Conservation (phyloP, 2,888 invertebrate species). For the Glaucopsyche alexis region DNA sequence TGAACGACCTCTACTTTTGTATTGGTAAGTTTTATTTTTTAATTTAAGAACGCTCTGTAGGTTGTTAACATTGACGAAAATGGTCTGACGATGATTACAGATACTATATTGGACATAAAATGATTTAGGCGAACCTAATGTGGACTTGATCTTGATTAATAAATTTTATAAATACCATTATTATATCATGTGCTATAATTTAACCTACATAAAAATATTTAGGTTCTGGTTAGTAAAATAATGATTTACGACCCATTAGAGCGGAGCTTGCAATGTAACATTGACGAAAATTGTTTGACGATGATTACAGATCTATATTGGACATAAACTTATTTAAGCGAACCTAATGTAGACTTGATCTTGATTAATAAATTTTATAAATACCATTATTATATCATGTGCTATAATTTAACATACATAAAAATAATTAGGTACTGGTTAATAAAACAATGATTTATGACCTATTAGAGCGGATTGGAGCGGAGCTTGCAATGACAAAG, state of each 20-base stretch:
- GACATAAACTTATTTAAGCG: background rate
- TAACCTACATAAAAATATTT: background rate
- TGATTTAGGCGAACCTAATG: constrained; percentile 13
- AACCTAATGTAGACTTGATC: constrained; percentile 6
- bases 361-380: background rate
- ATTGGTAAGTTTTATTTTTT: background rate
- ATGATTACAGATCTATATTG: constrained; percentile 2
- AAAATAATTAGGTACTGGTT: constrained; percentile 1
- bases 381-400: background rate
- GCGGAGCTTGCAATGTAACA: constrained; percentile 9
- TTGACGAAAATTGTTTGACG: constrained; percentile 22
- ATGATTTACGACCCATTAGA: constrained; percentile 1
- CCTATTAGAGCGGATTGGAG: constrained; percentile 1
- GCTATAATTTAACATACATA: background rate
- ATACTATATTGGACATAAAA: background rate
- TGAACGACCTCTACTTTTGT: background rate
- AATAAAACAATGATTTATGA: constrained; percentile 7
- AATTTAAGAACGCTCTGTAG: constrained; percentile 1
- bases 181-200: background rate
- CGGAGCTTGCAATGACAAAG: background rate
- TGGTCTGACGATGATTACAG: constrained; percentile 2
- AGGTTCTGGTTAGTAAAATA: background rate
- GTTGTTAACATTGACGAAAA: constrained; percentile 27
- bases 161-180: background rate
- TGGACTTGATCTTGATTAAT: constrained; percentile 4